Base-by-base conservation (phyloP, 2,797 vertebrate species). In the Pygocentrus nattereri region DNA sequence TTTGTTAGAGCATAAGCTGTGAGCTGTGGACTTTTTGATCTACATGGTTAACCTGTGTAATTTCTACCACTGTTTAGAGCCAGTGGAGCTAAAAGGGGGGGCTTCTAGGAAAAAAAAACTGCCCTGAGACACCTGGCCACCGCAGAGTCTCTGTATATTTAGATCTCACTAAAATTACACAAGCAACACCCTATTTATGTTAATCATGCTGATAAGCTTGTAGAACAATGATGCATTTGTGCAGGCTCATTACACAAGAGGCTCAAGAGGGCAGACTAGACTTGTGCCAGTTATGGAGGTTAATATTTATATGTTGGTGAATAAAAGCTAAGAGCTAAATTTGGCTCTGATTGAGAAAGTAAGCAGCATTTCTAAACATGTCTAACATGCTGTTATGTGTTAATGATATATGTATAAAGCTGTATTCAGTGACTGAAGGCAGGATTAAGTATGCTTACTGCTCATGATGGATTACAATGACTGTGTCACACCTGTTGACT, bases 81-180 rank as follows among this genome's bases (percentile, higher is more conserved):
- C 81, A 58, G n/a, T 58, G 7, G 56, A 58, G 56, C 56, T n/a
- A 23, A 54, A n/a, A 21, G 23, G 54, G n/a, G 21, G 1, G 18
- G 2, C 89, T 83, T 88, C 84, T 79, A 86, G 54, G 58, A 61
- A 61, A 54, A 56, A 85, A 72, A 70, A 56, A 76, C 79, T 84
- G 76, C 75, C 85, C 67, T 25, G 74, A 88, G 80, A 90, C 90
- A 91, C 89, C 91, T 92, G 89, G 90, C 88, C 89, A 88, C 90
- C 91, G 89, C 64, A 86, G 85, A 85, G 73, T 47, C 21, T 38
- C 31, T 49, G 58, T 85, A 77, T 84, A 76, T 87, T 71, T 87
- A 76, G 86, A 89, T 87, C 84, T 90, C 75, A 83, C 85, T 80
- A 82, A 87, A 84, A 89, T 86, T 80, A 86, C 74, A 77, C 72